Base-by-base conservation (phyloP, 2,113 vertebrate species). In the Pantherophis guttatus region DNA sequence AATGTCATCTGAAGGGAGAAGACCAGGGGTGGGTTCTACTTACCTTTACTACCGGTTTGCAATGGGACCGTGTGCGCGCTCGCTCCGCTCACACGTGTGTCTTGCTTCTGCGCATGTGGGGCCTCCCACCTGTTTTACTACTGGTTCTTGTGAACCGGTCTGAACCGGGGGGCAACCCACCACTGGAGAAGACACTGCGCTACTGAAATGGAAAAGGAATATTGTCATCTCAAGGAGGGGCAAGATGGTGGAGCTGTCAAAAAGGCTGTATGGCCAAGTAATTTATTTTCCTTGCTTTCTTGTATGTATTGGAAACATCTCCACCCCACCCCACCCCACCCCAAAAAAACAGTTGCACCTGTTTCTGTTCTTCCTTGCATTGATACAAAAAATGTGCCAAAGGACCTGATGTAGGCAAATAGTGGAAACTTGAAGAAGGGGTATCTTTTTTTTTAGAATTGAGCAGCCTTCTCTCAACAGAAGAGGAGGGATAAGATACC, bases 301-400 rank as follows among this genome's bases (percentile, higher is more conserved):
- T 75, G 29, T n/a, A n/a, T 70, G 12, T n/a, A 75, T n/a, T 75
- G 65, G 12, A 75, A 75, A 75, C 12, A 33, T 70, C 11, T 33
- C 11, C 1, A 0, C 2, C 11, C 11, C 39, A 39, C 1, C 29
- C 59, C 59, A 3, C n/a, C 48, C 48, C 5, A 6, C 5, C 5
- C 5, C 12, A 29, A 65, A 65, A 10, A 29, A 26, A 57, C 59
- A 62, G 59, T 33, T n/a, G 12, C 12, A n/a, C 65, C 29, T n/a
- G 65, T n/a, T 29, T 70, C 65, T 75, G n/a, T 33, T 75, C n/a
- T 75, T 33, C 29, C 13, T 33, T 75, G 65, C 0, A n/a, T 33
- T 17, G 13, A 75, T 75, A 33, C 6, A 75, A 75, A 70, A 70
- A 75, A 75, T 17, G 2, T 75, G 2, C 65, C 65, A 17, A 75